Percentiles rank a stretch among this genome's conserved stretches.
Evolutionary conservation across 2,888 invertebrate species (phyloP).

Genomic region (Syrphus vitripennis): DNA sequence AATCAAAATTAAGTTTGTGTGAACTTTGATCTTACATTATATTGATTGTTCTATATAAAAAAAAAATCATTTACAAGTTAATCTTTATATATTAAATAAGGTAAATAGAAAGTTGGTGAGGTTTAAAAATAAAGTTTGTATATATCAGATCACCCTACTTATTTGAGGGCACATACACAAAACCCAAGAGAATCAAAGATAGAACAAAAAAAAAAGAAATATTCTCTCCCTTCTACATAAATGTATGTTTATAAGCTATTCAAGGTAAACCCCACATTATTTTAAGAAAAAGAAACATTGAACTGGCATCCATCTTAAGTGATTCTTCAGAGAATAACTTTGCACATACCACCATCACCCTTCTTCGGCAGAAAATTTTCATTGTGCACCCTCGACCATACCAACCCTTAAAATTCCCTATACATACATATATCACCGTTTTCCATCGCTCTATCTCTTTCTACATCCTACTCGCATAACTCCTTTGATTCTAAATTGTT

Average conservation of each 20-base stretch:
- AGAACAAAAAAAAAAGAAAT: neutral
- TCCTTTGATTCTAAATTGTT: constrained; percentile 17
- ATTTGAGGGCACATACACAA: neutral
- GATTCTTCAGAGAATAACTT: constrained; percentile 40
- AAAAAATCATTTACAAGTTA: too few relatives aligned
- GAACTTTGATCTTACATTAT: too few relatives aligned
- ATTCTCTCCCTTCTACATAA: neutral
- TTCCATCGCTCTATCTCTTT: too few relatives aligned
- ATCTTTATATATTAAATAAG: too few relatives aligned
- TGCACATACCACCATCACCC: constrained; percentile 35
- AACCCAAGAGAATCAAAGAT: neutral
- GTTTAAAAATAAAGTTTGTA: neutral
- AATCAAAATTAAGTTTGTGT: too few relatives aligned
- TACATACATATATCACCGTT: neutral
- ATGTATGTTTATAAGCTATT: neutral
- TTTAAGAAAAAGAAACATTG: neutral
- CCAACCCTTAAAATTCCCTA: neutral
- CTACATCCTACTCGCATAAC: neutral
- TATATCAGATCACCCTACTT: neutral
- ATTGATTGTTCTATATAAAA: too few relatives aligned
- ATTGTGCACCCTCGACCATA: neutral
- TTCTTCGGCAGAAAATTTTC: constrained; percentile 1
- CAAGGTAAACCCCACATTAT: neutral
- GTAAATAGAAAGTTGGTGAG: too few relatives aligned
- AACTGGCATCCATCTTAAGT: constrained; percentile 49